Base-by-base conservation (phyloP, 2,797 vertebrate genomes). In the Mus caroli region DNA sequence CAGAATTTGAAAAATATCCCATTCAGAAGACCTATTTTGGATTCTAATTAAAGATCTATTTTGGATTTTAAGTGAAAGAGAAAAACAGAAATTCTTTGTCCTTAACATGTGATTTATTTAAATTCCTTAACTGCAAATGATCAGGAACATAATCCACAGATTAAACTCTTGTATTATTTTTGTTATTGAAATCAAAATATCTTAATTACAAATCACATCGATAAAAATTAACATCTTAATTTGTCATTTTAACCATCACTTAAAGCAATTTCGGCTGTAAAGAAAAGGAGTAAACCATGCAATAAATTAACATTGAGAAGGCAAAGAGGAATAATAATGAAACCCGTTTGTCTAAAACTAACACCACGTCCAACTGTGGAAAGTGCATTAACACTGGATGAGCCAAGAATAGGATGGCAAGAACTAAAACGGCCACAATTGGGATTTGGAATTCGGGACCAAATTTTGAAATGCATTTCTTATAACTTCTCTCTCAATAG, bases 281-380 rank as follows among this genome's bases (percentile, higher is more conserved):
- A 99, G 98, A 96, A 98, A 98, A 98, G 98, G 98, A 98, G 98
- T 98, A 99, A 98, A 98, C 98, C 99, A 99, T 99, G 99, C 99
- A 99, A 99, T 99, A 99, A 99, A 99, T 99, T 99, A 99, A 98
- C 98, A 99, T 98, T 97, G 98, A 99, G 97, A 98, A 98, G 98
- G 98, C 97, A 96, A 98, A 98, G 98, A 98, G 95, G 94, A 98
- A 98, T 97, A 98, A 98, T 98, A 98, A 98, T 97, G 98, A 97
- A 98, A 98, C 98, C 98, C 97, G 98, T 98, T 98, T 98, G 98
- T 97, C 98, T 98, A 98, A 96, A 50, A 96, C 98, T 98, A 98
- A 98, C 98, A 98, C 98, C 98, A 95, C 97, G 98, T 98, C 97
- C 98, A 98, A 97, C 97, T 97, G 98, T 98, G 98, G 98, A 98